phyloP scores from a whole-genome alignment of 2,888 invertebrate genomes.

The Beris chalybata region DNA sequence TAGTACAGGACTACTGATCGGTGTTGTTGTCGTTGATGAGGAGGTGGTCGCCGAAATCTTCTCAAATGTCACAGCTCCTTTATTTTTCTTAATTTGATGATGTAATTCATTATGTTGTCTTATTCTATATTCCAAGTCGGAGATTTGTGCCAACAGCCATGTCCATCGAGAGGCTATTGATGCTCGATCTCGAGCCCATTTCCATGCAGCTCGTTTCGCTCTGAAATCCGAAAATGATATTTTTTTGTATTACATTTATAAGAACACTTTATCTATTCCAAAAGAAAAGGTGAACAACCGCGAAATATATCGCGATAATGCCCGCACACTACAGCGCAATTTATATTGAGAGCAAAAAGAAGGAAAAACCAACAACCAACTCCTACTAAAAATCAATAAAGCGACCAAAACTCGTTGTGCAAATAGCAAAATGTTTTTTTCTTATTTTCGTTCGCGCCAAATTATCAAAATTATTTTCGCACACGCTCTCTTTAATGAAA shows the following conservation, averaged over 20 bases:
- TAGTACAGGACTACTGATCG: conserved; percentile 2
- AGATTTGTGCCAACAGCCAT: conserved; percentile 90
- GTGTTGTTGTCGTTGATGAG: conserved; percentile 27
- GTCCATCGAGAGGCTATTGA: conserved; percentile 85
- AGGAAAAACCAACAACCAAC: conserved; percentile 4
- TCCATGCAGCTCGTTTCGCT: conserved; percentile 81
- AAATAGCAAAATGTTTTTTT: too few species aligned
- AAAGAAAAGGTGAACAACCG: too few species aligned
- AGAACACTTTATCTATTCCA: too few species aligned
- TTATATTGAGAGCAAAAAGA: conserved; percentile 11
- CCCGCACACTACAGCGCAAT: neutral
- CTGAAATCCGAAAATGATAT: conserved; percentile 58
- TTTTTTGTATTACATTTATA: too few species aligned
- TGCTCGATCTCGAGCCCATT: conserved; percentile 76
- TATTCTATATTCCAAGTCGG: conserved; percentile 88
- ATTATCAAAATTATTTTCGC: too few species aligned
- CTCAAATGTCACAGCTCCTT: conserved; percentile 63
- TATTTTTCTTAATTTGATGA: conserved; percentile 64
- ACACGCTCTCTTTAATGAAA: too few species aligned
- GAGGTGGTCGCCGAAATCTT: conserved; percentile 38
- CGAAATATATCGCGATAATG: too few species aligned
- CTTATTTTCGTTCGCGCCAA: too few species aligned
- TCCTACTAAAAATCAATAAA: too few species aligned
- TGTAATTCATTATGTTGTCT: conserved; percentile 83
- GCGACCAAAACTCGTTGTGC: too few species aligned